A percentile compares a stretch with the other conserved stretches of the same genome.
These are phyloP conservation scores for Mesoclemmys tuberculata DNA, from an alignment of 2,113 vertebrate species.

Conservation along the genomic window DNA sequence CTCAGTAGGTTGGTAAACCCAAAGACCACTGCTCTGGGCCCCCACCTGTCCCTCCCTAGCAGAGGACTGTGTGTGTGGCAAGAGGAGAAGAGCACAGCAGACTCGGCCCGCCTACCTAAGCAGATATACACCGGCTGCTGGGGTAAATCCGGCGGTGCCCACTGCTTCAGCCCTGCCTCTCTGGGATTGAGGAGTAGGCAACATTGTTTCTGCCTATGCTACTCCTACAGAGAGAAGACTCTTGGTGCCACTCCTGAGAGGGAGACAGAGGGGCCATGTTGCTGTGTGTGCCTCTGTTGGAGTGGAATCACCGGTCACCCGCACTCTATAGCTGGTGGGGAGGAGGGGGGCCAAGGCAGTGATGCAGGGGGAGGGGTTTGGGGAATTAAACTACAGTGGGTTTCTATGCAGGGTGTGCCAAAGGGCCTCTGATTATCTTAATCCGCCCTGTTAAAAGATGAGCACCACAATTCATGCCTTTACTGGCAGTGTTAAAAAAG, in stretches of 20 bases:
- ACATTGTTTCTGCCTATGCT: neutral
- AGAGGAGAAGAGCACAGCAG: neutral
- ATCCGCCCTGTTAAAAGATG: neutral
- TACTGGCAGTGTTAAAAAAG: neutral
- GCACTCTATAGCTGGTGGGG: neutral
- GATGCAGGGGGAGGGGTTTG: neutral
- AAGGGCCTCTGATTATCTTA: neutral
- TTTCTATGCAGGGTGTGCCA: neutral
- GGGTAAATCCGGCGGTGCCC: neutral
- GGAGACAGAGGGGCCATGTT: neutral
- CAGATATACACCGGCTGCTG: neutral
- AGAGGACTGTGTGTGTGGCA: neutral
- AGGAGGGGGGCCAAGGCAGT: neutral
- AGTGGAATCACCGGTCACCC: neutral
- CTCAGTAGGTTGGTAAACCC: neutral
- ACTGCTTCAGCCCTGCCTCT: neutral
- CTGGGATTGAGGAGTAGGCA: neutral
- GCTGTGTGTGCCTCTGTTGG: neutral
- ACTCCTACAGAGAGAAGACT: neutral
- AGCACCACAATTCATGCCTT: neutral
- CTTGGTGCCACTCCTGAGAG: neutral
- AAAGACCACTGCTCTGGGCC: neutral
- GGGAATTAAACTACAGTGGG: neutral
- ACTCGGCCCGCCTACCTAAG: neutral
- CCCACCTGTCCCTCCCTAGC: neutral